Evolutionary conservation across 1,140 invertebrate species (phyloP).

Genomic region (Eumaeus atala): DNA sequence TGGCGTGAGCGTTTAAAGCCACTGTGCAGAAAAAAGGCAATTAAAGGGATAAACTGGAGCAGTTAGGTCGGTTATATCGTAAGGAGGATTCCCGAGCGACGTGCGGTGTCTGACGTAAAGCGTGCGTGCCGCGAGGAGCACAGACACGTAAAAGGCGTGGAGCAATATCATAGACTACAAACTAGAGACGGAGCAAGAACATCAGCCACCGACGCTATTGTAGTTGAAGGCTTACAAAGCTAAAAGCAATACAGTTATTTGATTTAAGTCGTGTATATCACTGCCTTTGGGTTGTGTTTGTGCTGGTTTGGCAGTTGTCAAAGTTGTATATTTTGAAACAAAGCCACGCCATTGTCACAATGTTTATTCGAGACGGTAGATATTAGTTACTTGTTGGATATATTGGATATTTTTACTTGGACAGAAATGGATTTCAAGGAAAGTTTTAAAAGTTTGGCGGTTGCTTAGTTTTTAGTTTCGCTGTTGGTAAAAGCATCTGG

Average conservation of each 20-base stretch:
- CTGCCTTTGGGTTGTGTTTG: constrained; percentile 66
- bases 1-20: constrained; percentile 59
- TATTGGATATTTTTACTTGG: constrained; percentile 12
- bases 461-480: constrained; percentile 11
- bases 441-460: constrained; percentile 14
- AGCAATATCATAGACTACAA: constrained; percentile 70
- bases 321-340: constrained; percentile 70
- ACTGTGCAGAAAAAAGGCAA: constrained; percentile 70
- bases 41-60: constrained; percentile 71
- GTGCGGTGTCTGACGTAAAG: constrained; percentile 22
- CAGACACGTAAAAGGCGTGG: constrained; percentile 69
- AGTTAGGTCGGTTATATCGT: constrained; percentile 49
- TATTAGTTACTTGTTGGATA: constrained; percentile 22
- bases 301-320: constrained; percentile 70
- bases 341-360: constrained; percentile 52
- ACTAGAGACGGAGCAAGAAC: constrained; percentile 55
- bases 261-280: constrained; percentile 68
- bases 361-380: constrained; percentile 48
- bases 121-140: constrained; percentile 39
- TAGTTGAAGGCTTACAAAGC: constrained; percentile 70
- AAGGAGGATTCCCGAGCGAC: constrained; percentile 13
- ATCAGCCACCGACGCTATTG: constrained; percentile 64
- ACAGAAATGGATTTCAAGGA: constrained; percentile 16
- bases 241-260: constrained; percentile 74
- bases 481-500: constrained; percentile 7